Conservation (phyloP, 2,113 vertebrate genomes). For the Sakesphorus luctuosus region DNA sequence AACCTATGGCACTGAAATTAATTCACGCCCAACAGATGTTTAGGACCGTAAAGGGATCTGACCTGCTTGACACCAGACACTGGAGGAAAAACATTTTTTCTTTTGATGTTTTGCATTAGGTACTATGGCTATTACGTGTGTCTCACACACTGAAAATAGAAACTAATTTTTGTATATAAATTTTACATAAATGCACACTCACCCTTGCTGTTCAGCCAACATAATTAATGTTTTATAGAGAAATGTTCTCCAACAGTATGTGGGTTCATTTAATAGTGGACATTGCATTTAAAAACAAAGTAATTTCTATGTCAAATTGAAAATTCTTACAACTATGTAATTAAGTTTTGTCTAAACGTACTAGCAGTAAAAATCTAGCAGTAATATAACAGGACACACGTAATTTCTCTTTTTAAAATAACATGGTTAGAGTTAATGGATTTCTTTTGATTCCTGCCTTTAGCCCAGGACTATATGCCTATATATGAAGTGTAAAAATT, state of each 20-base stretch:
- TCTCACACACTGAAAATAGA: not conserved
- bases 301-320: not conserved
- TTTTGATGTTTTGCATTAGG: constrained; percentile 35
- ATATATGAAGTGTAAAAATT: not conserved
- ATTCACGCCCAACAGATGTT: not conserved
- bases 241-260: not conserved
- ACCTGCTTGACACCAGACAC: not conserved
- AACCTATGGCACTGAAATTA: constrained; percentile 15
- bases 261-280: not conserved
- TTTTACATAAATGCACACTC: not conserved
- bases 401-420: not conserved
- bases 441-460: not conserved
- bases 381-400: not conserved
- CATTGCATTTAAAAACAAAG: not conserved
- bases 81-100: not conserved
- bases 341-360: not conserved
- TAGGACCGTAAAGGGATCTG: not conserved
- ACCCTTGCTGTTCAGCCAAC: not conserved
- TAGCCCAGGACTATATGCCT: not conserved
- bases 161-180: not conserved
- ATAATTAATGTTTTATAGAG: not conserved
- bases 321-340: not conserved
- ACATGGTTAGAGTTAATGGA: not conserved
- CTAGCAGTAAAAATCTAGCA: not conserved
- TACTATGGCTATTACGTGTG: not conserved